phyloP scores from a whole-genome alignment of 1,140 invertebrate genomes.

The Saccostrea echinata region DNA sequence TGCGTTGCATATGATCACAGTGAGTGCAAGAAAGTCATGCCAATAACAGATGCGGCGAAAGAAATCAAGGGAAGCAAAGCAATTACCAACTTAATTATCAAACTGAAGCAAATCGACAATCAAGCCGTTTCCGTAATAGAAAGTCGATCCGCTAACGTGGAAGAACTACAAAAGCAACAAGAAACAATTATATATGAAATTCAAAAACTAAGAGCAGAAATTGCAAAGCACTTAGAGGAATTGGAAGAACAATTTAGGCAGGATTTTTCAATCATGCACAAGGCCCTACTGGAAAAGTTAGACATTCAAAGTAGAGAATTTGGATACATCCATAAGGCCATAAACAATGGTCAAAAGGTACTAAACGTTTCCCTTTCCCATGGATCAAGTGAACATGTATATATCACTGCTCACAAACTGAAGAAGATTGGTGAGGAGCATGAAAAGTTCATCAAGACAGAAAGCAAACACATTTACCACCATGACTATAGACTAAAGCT shows the following conservation, averaged over 20 bases:
- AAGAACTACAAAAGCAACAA: slow-evolving; percentile 50
- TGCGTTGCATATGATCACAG: slow-evolving; percentile 50
- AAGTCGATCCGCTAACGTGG: slow-evolving; percentile 43
- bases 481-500: slow-evolving; percentile 49
- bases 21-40: slow-evolving; percentile 47
- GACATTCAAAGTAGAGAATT: slow-evolving; percentile 49
- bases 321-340: slow-evolving; percentile 33
- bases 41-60: slow-evolving; percentile 39
- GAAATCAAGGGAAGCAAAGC: slow-evolving; percentile 27
- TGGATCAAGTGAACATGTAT: slow-evolving; percentile 45
- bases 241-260: slow-evolving; percentile 49
- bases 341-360: slow-evolving; percentile 52
- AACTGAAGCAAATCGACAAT: slow-evolving; percentile 44
- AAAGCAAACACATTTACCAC: slow-evolving; percentile 49
- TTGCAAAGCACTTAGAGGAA: slow-evolving; percentile 43
- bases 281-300: slow-evolving; percentile 45
- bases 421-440: slow-evolving; percentile 51
- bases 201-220: slow-evolving; percentile 24
- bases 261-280: slow-evolving; percentile 50
- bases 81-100: slow-evolving; percentile 33
- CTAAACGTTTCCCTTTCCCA: slow-evolving; percentile 36
- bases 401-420: slow-evolving; percentile 52
- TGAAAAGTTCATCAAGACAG: slow-evolving; percentile 47
- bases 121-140: slow-evolving; percentile 50
- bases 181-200: slow-evolving; percentile 46